Evolutionary conservation across 2,113 vertebrate species (phyloP).

Genomic region (Tringa solitaria): DNA sequence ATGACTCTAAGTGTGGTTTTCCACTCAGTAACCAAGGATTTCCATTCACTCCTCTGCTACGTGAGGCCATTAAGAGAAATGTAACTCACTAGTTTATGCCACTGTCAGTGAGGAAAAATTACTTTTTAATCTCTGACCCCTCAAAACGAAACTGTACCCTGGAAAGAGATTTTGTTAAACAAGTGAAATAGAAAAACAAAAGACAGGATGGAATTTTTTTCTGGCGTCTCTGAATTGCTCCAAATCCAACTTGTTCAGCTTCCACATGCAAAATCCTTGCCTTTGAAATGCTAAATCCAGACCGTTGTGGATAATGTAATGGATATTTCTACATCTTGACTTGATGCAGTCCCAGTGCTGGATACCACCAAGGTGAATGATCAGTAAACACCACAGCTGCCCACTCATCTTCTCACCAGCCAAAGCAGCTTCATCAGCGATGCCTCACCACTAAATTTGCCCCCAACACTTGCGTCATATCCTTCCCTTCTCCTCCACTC

Average conservation of each 20-base stretch:
- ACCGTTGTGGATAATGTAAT: background rate
- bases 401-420: background rate
- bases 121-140: conserved; percentile 54
- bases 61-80: conserved; percentile 38
- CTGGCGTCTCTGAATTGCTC: background rate
- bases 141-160: conserved; percentile 18
- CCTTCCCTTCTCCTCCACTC: background rate
- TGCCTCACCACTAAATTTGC: background rate
- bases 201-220: background rate
- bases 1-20: background rate
- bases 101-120: conserved; percentile 12
- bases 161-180: conserved; percentile 31
- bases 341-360: background rate
- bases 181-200: conserved; percentile 32
- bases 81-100: conserved; percentile 6
- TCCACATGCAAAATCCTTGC: background rate
- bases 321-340: background rate
- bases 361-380: background rate
- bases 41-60: conserved; percentile 22
- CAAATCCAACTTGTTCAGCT: background rate
- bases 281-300: background rate
- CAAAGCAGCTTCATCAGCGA: background rate
- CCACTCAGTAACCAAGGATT: conserved; percentile 33
- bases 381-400: background rate
- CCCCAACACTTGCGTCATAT: accelerated